These are phyloP conservation scores for Dorcus parallelipipedus DNA, from an alignment of 2,888 invertebrate genomes.

Conservation along the genomic window DNA sequence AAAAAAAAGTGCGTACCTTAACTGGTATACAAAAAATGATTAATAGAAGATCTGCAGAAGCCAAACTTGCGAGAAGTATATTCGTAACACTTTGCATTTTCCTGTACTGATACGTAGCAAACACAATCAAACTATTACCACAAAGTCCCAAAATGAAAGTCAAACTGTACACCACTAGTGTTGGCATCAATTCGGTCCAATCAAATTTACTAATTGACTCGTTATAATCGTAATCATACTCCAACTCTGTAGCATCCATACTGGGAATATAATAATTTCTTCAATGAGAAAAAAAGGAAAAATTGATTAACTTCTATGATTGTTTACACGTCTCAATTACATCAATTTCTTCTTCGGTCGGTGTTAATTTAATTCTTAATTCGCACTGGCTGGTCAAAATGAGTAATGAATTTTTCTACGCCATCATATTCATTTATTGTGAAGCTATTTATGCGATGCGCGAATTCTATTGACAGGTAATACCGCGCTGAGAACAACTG, in stretches of 20 bases:
- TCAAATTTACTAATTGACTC: conserved; percentile 50
- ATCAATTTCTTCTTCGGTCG: background rate
- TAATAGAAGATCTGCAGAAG: conserved; percentile 66
- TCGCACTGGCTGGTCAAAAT: background rate
- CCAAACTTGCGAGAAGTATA: conserved; percentile 65
- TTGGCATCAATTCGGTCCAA: conserved; percentile 57
- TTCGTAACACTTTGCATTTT: conserved; percentile 63
- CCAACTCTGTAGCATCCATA: conserved; percentile 12
- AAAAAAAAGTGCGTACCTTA: conserved; percentile 52
- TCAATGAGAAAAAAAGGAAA: background rate
- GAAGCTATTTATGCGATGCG: conserved; percentile 3
- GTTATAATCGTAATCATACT: conserved; percentile 52
- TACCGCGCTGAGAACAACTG: conserved; percentile 29
- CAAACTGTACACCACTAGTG: conserved; percentile 56
- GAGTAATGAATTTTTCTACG: background rate
- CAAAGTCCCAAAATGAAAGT: conserved; percentile 60
- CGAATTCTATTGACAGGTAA: conserved; percentile 1
- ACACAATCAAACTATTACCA: conserved; percentile 58
- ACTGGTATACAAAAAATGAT: conserved; percentile 69
- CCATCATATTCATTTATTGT: conserved; percentile 1
- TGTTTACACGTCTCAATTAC: background rate
- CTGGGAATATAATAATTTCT: background rate
- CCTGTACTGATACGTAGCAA: conserved; percentile 54
- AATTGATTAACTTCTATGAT: conserved; percentile 2
- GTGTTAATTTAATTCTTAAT: background rate